phyloP scores from a whole-genome alignment of 2,888 invertebrate genomes.

The Zygaena filipendulae region DNA sequence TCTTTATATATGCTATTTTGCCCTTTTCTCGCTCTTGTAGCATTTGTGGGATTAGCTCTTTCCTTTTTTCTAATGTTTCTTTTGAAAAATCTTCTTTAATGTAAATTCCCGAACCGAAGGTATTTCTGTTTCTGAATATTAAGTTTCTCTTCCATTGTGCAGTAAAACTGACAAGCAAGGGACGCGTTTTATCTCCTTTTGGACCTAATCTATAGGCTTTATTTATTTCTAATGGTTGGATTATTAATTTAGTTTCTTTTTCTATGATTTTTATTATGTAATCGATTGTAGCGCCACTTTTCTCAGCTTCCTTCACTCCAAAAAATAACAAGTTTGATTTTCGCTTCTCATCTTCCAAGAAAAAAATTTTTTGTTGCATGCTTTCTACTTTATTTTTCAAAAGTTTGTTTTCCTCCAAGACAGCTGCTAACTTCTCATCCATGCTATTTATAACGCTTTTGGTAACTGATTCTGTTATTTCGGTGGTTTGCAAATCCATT shows the following conservation, averaged over 20 bases:
- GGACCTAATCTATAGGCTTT: conserved; percentile 3
- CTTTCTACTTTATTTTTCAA: conserved; percentile 7
- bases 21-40: conserved; percentile 9
- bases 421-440: conserved; percentile 5
- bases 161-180: conserved; percentile 7
- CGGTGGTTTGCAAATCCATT: conserved; percentile 9
- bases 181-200: conserved; percentile 5
- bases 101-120: background rate
- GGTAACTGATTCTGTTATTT: conserved; percentile 10
- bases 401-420: conserved; percentile 9
- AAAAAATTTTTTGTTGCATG: conserved; percentile 6
- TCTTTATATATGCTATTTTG: conserved; percentile 5
- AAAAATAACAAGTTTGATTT: conserved; percentile 9
- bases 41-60: conserved; percentile 10
- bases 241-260: conserved; percentile 1
- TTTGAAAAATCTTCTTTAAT: conserved; percentile 10
- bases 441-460: conserved; percentile 8
- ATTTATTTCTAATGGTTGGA: conserved; percentile 4
- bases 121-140: conserved; percentile 6
- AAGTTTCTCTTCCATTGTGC: conserved; percentile 6
- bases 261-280: background rate
- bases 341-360: conserved; percentile 5
- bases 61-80: conserved; percentile 12
- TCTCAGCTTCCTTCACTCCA: conserved; percentile 2
- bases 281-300: background rate